Base-by-base conservation (phyloP, 92 coral and sea anemone species). In the Epizoanthus fatuus region DNA sequence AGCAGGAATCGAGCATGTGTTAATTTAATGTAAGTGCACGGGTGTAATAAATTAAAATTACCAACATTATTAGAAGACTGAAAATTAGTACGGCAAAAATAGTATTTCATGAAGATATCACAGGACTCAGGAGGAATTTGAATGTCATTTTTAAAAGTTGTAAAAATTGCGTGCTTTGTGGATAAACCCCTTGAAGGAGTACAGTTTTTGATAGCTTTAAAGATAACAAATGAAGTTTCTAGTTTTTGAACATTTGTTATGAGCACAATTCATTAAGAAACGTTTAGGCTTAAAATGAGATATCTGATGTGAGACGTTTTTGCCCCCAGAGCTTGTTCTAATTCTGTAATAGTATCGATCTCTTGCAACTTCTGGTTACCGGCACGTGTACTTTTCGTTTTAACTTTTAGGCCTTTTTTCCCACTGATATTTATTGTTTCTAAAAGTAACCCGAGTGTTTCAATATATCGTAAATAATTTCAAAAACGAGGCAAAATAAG, bases 121-220 rank as follows among this genome's bases (percentile, higher is more conserved):
- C 35, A 29, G 35, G 35, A 29, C 35, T 29, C 35, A 1, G 35
- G 35, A 29, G 35, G 35, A 29, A 29, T 29, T 29, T 4, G 60
- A 15, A 55, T 55, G 60, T 55, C 60, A 55, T 55, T 22, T 63
- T 63, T 63, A 25, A 63, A 8, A 63, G 16, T 63, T 63, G 44
- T 63, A 63, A 63, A 63, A 63, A 63, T 63, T 63, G 69, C 69
- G 69, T 63, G 16, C 13, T 63, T 63, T 63, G 69, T 63, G 69
- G 69, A 63, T 63, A 63, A 63, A 32, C 42, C 16, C 69, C 69
- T 63, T 63, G 42, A 25, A 25, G 38, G 68, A 63, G 68, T 63
- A 63, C 68, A 63, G 69, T 63, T 63, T 63, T 63, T 63, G 69
- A 63, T 63, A 63, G 69, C 40, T 25, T 63, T 63, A 63, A 25